These are phyloP conservation scores for Lasioglossum villosulum DNA, from an alignment of 2,888 invertebrate genomes.

Conservation along the genomic window DNA sequence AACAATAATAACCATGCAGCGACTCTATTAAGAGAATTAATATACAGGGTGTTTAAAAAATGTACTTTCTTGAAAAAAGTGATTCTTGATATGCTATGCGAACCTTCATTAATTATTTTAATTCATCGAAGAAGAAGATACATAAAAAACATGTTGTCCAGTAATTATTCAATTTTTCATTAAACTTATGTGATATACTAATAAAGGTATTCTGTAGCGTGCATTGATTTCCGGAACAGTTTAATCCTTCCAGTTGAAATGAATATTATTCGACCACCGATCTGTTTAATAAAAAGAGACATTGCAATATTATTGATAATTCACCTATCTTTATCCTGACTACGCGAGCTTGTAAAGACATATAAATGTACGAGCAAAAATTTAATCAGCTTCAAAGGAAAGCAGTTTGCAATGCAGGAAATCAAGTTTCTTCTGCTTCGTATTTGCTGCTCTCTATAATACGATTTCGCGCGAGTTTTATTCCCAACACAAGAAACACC, in stretches of 20 bases:
- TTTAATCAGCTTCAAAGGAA: neutral
- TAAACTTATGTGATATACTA: no score
- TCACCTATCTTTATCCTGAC: neutral
- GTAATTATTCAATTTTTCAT: neutral
- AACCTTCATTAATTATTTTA: neutral
- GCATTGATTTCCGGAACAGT: neutral
- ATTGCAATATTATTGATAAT: neutral
- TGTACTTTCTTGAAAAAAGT: no score
- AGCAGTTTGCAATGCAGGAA: neutral
- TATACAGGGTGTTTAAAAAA: neutral
- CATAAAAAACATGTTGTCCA: neutral
- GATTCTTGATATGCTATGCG: no score
- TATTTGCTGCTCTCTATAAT: neutral
- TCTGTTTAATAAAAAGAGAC: neutral
- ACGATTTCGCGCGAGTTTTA: constrained; percentile 23
- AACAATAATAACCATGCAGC: no score
- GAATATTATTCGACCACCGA: neutral
- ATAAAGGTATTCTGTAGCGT: neutral
- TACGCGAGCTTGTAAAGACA: neutral
- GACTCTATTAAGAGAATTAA: neutral
- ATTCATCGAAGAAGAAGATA: neutral
- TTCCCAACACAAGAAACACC: constrained; percentile 13
- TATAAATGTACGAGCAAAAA: neutral
- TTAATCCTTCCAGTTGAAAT: neutral
- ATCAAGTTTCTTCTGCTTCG: neutral